phyloP scores from a whole-genome alignment of 2,888 invertebrate genomes.

The Synanthedon myopaeformis region DNA sequence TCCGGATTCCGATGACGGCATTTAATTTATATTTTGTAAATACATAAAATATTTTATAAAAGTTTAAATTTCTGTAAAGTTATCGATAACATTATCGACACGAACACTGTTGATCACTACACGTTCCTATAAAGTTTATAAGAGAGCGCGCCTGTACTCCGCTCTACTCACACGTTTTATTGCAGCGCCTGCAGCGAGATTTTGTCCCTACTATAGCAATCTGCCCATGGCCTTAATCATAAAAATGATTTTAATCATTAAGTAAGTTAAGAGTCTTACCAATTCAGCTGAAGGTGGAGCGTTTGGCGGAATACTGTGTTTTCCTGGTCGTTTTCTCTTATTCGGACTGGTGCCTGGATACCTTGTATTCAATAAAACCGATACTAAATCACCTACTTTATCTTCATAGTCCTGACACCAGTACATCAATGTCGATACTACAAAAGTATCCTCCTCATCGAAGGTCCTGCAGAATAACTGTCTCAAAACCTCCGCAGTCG shows the following conservation, averaged over 20 bases:
- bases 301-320: constrained; percentile 76
- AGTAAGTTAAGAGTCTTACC: constrained; percentile 35
- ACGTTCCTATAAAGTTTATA: too few species aligned
- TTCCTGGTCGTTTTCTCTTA: constrained; percentile 87
- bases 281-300: constrained; percentile 85
- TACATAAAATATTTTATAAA: too few species aligned
- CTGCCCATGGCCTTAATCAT: neutral
- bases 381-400: constrained; percentile 84
- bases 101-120: too few species aligned
- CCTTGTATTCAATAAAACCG: constrained; percentile 81
- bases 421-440: constrained; percentile 90
- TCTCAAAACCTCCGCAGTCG: constrained; percentile 86
- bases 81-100: too few species aligned
- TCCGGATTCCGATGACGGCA: too few species aligned
- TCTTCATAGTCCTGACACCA: constrained; percentile 96
- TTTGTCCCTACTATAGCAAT: too few species aligned
- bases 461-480: constrained; percentile 83
- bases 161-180: too few species aligned
- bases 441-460: constrained; percentile 86
- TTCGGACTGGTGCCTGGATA: constrained; percentile 91
- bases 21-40: too few species aligned
- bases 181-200: too few species aligned
- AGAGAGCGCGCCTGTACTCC: too few species aligned
- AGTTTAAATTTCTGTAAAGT: too few species aligned
- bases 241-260: neutral